These are phyloP conservation scores for Scaptodrosophila latifasciaeformis DNA, from an alignment of 2,888 invertebrate genomes.

Conservation along the genomic window DNA sequence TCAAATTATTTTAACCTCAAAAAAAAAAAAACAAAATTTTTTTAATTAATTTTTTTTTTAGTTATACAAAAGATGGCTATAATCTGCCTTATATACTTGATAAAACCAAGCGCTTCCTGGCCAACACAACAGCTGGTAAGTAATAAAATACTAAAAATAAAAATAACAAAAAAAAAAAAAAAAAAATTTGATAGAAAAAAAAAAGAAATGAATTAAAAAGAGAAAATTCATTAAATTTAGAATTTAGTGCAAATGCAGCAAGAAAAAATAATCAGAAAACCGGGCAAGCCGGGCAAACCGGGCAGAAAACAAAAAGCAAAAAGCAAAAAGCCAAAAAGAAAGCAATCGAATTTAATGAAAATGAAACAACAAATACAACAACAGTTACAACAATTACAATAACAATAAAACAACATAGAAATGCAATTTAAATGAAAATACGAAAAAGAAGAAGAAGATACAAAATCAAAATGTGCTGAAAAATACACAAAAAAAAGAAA, in stretches of 20 bases:
- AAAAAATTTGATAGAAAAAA: too few relatives aligned
- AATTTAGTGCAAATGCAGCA: conserved; percentile 59
- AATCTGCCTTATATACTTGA: conserved; percentile 75
- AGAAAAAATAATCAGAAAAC: conserved; percentile 17
- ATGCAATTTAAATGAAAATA: conserved; percentile 14
- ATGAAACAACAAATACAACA: conserved; percentile 15
- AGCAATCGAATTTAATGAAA: conserved; percentile 20
- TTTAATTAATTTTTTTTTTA: conserved; percentile 31
- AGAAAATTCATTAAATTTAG: background rate
- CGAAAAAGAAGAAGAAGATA: conserved; percentile 23
- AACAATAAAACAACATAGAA: background rate
- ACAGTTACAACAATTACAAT: background rate
- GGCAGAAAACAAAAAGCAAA: conserved; percentile 3
- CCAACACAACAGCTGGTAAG: conserved; percentile 75
- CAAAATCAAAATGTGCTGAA: conserved; percentile 50
- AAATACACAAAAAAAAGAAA: conserved; percentile 48
- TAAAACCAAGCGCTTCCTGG: conserved; percentile 74
- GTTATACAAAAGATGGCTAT: conserved; percentile 74
- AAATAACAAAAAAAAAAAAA: too few relatives aligned
- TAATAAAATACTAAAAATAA: conserved; percentile 15
- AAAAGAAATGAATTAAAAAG: too few relatives aligned
- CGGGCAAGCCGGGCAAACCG: conserved; percentile 8
- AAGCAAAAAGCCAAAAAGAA: conserved; percentile 9
- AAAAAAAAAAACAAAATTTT: conserved; percentile 3
- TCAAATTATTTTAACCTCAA: background rate